These are phyloP conservation scores for Coelopa pilipes DNA, from an alignment of 2,888 invertebrate genomes.

Conservation along the genomic window DNA sequence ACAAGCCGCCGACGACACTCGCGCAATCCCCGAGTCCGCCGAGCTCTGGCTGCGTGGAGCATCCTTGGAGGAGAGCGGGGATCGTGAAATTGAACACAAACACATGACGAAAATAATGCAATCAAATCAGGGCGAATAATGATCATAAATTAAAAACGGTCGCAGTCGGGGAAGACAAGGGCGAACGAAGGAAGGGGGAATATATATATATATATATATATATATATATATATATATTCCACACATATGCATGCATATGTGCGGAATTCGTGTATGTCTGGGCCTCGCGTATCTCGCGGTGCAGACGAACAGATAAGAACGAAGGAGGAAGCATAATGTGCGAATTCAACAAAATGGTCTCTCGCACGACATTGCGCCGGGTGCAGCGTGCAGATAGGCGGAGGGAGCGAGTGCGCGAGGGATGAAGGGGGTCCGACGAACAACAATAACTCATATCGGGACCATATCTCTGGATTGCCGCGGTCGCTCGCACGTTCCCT, in stretches of 20 bases:
- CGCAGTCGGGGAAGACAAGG: conserved; percentile 9
- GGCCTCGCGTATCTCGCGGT: neutral
- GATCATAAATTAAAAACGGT: conserved; percentile 32
- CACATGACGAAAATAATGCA: neutral
- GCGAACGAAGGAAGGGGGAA: conserved; percentile 1
- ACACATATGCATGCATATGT: too few relatives aligned
- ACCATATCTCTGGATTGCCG: too few relatives aligned
- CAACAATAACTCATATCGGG: neutral
- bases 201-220: neutral
- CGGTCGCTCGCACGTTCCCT: too few relatives aligned
- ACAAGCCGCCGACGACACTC: too few relatives aligned
- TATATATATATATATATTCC: too few relatives aligned
- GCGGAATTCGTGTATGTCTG: too few relatives aligned
- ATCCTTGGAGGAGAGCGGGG: neutral
- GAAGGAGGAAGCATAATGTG: neutral
- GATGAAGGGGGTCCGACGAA: neutral
- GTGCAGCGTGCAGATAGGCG: too few relatives aligned
- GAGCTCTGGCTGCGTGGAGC: neutral
- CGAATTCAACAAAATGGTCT: conserved; percentile 13
- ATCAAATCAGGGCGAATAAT: conserved; percentile 20
- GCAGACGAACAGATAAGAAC: conserved; percentile 12
- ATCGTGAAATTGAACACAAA: too few relatives aligned
- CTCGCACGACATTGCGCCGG: too few relatives aligned
- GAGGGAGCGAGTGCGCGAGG: neutral
- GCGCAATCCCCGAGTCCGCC: too few relatives aligned